Percentiles rank a stretch among this genome's conserved stretches.
These are phyloP conservation scores for Solea solea DNA, from an alignment of 2,113 vertebrate species.

Conservation along the genomic window DNA sequence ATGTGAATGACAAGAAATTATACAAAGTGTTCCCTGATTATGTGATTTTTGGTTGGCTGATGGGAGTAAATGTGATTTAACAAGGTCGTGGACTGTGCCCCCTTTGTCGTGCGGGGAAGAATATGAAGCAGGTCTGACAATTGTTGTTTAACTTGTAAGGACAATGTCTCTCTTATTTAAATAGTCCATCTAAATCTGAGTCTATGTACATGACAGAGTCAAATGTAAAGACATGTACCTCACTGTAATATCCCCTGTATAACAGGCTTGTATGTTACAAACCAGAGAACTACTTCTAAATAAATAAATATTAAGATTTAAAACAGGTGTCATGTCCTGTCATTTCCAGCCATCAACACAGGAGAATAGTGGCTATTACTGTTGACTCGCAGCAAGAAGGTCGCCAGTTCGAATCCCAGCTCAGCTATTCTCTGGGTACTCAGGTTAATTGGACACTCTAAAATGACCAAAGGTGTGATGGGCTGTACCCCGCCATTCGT, in stretches of 20 bases:
- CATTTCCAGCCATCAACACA: neutral
- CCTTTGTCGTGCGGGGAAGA: slow-evolving; percentile 28
- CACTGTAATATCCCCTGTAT: slow-evolving; percentile 68
- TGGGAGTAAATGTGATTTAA: slow-evolving; percentile 32
- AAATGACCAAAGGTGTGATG: too few relatives aligned
- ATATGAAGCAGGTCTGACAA: slow-evolving; percentile 14
- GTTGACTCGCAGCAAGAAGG: too few relatives aligned
- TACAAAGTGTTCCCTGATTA: slow-evolving; percentile 55
- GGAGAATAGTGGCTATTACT: too few relatives aligned
- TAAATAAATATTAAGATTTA: slow-evolving; percentile 63
- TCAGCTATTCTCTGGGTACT: too few relatives aligned
- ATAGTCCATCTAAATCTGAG: slow-evolving; percentile 32
- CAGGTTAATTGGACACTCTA: too few relatives aligned
- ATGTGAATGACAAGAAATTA: slow-evolving; percentile 49
- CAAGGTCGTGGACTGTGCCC: slow-evolving; percentile 43
- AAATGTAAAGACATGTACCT: slow-evolving; percentile 64
- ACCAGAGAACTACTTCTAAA: slow-evolving; percentile 71
- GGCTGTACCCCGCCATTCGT: too few relatives aligned
- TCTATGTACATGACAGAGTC: slow-evolving; percentile 50
- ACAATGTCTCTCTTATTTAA: slow-evolving; percentile 13
- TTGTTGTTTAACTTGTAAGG: slow-evolving; percentile 15
- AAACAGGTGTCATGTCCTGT: slow-evolving; percentile 10
- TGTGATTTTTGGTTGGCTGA: slow-evolving; percentile 62
- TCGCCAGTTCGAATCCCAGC: too few relatives aligned
- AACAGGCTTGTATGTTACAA: slow-evolving; percentile 67